Evolutionary conservation across 2,797 vertebrate genomes (phyloP), one percentile per base, ranked within the genome.

Genomic region (Hyperoplus immaculatus): DNA sequence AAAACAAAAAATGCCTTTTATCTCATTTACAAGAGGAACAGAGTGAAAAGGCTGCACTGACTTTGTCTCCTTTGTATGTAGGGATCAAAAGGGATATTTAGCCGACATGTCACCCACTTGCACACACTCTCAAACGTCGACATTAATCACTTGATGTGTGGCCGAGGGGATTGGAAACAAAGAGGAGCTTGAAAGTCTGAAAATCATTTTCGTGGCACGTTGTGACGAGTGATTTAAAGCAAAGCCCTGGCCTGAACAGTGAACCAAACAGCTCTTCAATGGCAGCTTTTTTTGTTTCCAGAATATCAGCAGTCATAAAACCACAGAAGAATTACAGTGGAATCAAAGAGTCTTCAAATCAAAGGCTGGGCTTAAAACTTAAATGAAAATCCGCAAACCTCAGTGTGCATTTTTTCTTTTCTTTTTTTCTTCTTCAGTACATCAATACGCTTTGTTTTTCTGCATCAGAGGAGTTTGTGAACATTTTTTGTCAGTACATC

Each of bases 41-140:
- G 42, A 81, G 77, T 57, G 46, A 72, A 86, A 80, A 75, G 65
- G 61, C 80, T 54, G 10, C 0, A 8, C 81, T 80, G 79, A 77
- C 62, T 88, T 68, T 78, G 73, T 81, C 54, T 78, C 66, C 68
- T 81, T 87, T 91, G 83, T 78, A 36, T 78, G 67, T 53, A 46
- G 55, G 75, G 82, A 91, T 93, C 82, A 93, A 90, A 89, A 80
- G 78, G 29, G 76, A 92, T 72, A 70, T 87, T 71, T 87, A 3
- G 3, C 69, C 75, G 82, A 85, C 80, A 72, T 84, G 76, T 87
- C 80, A 72, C 80, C 72, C 62, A 43, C 79, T 89, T 78, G 58
- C 66, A 9, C 54, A 54, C 61, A 39, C 66, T 74, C 73, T 62
- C 74, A 81, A 69, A 85, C 66, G 50, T 67, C 47, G 15, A 81